Conservation (phyloP, 2,797 vertebrate species). For the Epinephelus coioides region DNA sequence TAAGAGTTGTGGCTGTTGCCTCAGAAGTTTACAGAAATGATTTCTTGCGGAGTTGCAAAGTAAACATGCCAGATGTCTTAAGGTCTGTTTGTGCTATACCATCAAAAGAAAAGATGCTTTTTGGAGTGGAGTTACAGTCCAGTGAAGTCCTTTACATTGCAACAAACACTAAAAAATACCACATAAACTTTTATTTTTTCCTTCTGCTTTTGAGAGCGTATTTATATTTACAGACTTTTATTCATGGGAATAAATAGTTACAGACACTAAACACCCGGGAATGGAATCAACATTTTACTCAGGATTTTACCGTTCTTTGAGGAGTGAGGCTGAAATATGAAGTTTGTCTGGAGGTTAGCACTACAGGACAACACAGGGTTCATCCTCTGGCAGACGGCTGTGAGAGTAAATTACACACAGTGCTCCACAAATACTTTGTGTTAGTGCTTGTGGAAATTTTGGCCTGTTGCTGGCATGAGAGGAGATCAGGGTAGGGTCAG, state of each 20-base stretch:
- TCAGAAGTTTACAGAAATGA: slow-evolving; percentile 31
- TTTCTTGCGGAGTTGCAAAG: slow-evolving; percentile 20
- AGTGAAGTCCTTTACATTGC: not conserved
- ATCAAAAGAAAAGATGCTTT: slow-evolving; percentile 13
- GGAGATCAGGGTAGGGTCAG: not conserved
- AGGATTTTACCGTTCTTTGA: not conserved
- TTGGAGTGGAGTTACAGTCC: not conserved
- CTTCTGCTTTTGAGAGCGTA: not conserved
- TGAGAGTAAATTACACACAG: not conserved
- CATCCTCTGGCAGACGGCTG: not conserved
- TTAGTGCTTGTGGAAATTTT: not conserved
- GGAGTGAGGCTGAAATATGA: not conserved
- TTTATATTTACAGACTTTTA: not conserved
- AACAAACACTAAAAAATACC: not conserved
- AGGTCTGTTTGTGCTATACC: slow-evolving; percentile 13
- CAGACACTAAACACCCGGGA: too few species aligned
- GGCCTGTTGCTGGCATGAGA: not conserved
- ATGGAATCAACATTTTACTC: not conserved
- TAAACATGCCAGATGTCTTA: slow-evolving; percentile 34
- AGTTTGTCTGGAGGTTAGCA: not conserved
- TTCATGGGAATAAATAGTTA: not conserved
- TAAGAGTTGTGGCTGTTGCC: slow-evolving; percentile 23
- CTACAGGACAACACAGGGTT: not conserved
- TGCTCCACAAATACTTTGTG: not conserved
- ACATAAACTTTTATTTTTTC: not conserved